Conservation (phyloP, 2,888 invertebrate genomes). For the Chydorus sphaericus region DNA sequence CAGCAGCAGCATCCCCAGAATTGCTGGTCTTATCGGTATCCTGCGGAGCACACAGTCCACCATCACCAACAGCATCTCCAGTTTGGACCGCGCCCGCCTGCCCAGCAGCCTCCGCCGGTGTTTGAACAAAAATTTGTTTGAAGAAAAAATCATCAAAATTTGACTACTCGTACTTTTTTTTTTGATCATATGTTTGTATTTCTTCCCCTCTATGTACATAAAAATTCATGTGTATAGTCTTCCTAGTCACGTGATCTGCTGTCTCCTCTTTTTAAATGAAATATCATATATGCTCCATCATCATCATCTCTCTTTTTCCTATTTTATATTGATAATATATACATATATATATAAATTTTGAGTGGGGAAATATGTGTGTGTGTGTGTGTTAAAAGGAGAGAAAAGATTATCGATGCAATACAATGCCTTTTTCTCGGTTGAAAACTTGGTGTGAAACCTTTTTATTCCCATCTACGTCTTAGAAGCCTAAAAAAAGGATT, state of each 20-base stretch:
- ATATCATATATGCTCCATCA: neutral
- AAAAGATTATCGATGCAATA: neutral
- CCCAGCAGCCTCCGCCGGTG: conserved; percentile 2
- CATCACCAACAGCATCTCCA: neutral
- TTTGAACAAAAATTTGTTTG: neutral
- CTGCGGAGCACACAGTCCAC: too few relatives aligned
- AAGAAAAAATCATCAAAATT: neutral
- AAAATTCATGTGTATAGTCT: conserved; percentile 3
- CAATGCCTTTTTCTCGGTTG: conserved; percentile 5
- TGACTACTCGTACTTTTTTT: too few relatives aligned
- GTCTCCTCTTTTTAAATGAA: neutral
- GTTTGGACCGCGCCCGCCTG: neutral
- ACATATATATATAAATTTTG: neutral
- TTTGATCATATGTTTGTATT: too few relatives aligned
- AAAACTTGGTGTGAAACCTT: neutral
- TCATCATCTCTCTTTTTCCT: neutral
- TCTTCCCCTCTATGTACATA: neutral
- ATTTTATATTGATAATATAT: neutral
- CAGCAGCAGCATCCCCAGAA: neutral
- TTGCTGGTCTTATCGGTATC: conserved; percentile 8
- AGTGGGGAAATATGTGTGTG: neutral
- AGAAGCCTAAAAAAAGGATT: too few relatives aligned
- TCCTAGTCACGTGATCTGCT: conserved; percentile 7
- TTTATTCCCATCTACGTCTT: neutral
- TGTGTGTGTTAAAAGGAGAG: neutral